Evolutionary conservation across 2,113 vertebrate genomes (phyloP), one percentile per base, ranked within the genome.

Genomic region (Antigone vipio): DNA sequence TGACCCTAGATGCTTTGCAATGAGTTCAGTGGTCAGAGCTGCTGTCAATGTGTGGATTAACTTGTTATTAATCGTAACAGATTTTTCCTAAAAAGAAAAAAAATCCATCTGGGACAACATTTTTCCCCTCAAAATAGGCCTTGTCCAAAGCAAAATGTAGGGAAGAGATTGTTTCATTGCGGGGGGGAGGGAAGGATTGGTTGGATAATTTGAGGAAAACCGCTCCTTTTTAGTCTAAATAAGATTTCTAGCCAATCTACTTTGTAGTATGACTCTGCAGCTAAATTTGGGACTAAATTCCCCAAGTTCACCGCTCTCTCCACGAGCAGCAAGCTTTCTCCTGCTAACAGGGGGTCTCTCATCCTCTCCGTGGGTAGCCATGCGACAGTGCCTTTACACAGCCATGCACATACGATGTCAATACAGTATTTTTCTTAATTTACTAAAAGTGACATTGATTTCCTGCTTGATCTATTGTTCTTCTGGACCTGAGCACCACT

Each of bases 291-390:
- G 13, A 35, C 21, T 49, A 17, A 74, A 9, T 20, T 7, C 50
- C 32, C 1, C 10, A 7, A 32, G 35, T 18, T 34, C 68, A 12
- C 3, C 1, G 0, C 15, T 58, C 10, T 23, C 16, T 6, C 21
- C 7, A 26, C 0, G 0, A 76, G 19, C 26, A 23, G 4, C 6
- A 15, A 5, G 35, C 21, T 56, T 52, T 73, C 38, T 77, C 21
- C 55, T 82, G 64, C 4, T 30, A 2, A 2, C 50, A 66, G 50
- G 30, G 30, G 12, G 12, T 32, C 23, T 71, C 44, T 85, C 4
- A 26, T 26, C 42, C 26, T 85, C 82, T 58, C 88, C 18, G 0
- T 4, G 44, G 66, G 40, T 7, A 79, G 9, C 47, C 20, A 23
- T 1, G 3, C n/a, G 58, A 8, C 67, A 50, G 32, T 3, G 63